Evolutionary conservation across 2,797 vertebrate genomes (phyloP), one percentile per base, ranked within the genome.

Genomic region (Enteromius trimaculatus): DNA sequence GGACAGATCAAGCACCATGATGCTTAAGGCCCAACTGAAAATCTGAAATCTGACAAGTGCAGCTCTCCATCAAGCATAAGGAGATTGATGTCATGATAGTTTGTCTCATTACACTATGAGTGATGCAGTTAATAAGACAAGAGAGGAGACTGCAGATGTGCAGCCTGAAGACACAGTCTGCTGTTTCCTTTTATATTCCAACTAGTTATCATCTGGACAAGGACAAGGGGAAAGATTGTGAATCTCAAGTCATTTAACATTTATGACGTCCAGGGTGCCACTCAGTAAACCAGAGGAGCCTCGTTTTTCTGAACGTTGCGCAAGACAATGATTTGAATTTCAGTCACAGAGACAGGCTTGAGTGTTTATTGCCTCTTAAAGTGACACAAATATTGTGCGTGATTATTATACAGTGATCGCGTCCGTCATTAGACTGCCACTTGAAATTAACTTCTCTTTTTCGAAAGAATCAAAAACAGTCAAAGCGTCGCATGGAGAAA

Each of bases 81-180:
- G 37, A 66, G 51, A 75, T 51, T 80, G 79, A 79, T 82, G 80
- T 82, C 75, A 55, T 79, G 83, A 64, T 39, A 26, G 47, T 78
- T 69, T 62, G 72, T 81, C 66, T 77, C 77, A 51, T 53, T 42
- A 60, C 29, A 72, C 70, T 7, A 19, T 77, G 29, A 79, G 21
- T 82, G 86, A 87, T 87, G 53, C 26, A 81, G 69, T 68, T 72
- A 76, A 64, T 53, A 55, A 72, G 77, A 75, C 60, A 55, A 51
- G 53, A 4, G 17, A 77, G 49, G 17, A 2, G 19, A 68, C 72
- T 42, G 72, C 72, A 82, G 81, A 68, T 55, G 26, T 68, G 47
- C 34, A 76, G 49, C 72, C 62, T 14, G 7, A n/a, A 58, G 80
- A 37, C 29, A 17, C 4, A 44, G 29, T 29, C 55, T 29, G 49